These are phyloP conservation scores for Cheilosia grossa DNA, from an alignment of 2,888 invertebrate species.

Conservation along the genomic window DNA sequence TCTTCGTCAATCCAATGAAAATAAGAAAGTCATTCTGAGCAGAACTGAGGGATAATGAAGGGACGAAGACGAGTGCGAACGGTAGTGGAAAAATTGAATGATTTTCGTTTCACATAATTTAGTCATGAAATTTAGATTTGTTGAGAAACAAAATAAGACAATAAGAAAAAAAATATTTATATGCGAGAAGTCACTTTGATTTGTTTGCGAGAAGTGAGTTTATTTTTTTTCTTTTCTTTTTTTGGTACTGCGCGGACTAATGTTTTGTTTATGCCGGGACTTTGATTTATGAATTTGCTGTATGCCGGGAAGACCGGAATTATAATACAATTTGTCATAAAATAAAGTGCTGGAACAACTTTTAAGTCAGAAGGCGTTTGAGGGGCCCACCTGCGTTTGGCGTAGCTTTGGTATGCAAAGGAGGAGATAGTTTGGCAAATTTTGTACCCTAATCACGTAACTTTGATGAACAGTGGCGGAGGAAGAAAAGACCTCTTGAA, in stretches of 20 bases:
- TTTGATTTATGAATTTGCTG: background rate
- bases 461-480: too few relatives aligned
- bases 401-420: background rate
- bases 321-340: conserved; percentile 2
- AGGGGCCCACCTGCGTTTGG: background rate
- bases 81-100: conserved; percentile 37
- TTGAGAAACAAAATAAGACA: conserved; percentile 8
- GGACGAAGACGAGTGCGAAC: background rate
- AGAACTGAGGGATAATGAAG: conserved; percentile 1
- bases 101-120: conserved; percentile 63
- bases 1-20: conserved; percentile 19
- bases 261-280: background rate
- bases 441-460: background rate
- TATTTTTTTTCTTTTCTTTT: too few relatives aligned
- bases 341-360: background rate
- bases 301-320: background rate
- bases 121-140: conserved; percentile 66
- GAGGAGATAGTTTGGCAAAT: background rate
- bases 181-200: background rate
- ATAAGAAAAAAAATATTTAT: background rate
- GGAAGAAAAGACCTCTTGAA: too few relatives aligned
- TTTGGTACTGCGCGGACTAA: background rate
- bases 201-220: background rate
- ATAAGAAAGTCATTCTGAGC: conserved; percentile 59
- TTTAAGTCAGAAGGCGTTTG: background rate